Base-by-base conservation (phyloP, 2,113 vertebrate species). In the Coryphaenoides rupestris region DNA sequence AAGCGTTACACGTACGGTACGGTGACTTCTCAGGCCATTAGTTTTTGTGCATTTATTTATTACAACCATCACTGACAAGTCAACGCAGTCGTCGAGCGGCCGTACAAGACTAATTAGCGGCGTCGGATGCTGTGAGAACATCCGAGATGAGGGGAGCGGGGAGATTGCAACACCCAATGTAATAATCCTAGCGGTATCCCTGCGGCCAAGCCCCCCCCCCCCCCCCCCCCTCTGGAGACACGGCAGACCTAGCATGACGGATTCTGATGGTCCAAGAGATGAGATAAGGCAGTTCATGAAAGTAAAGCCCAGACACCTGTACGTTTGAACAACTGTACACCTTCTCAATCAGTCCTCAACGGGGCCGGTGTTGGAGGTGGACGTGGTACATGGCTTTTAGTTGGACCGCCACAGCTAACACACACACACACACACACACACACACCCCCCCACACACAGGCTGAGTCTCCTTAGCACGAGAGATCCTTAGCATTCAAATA, bases 1-100 rank as follows among this genome's bases (percentile, higher is more conserved):
- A 80, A 87, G 73, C 69, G n/a, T 74, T 84, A 69, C 73, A 82
- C 79, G 66, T 76, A 77, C 60, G 80, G 66, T 76, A 77, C 60
- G 80, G 67, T 71, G 61, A 75, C 63, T 73, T 74, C 75, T 73
- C 77, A 80, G 76, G 80, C 72, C 78, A 74, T 73, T 72, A 50
- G 53, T 84, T 50, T 50, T n/a, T 17, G 84, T 84, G 84, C 81
- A 81, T 77, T 79, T 2, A 33, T 33, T 73, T 60, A 73, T 78
- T 74, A 81, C 70, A 81, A 72, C 74, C 73, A 76, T 63, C 62
- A 69, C 61, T 40, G 75, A 84, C 79, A 10, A 70, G 60, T 75
- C 62, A 61, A 64, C 62, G 66, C 60, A 74, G 68, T 77, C 59
- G 74, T 77, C 61, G 76, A 62, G 50, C 82, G 79, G 15, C 60